Base-by-base conservation (phyloP, 2,113 vertebrate genomes). In the Gila orcuttii region DNA sequence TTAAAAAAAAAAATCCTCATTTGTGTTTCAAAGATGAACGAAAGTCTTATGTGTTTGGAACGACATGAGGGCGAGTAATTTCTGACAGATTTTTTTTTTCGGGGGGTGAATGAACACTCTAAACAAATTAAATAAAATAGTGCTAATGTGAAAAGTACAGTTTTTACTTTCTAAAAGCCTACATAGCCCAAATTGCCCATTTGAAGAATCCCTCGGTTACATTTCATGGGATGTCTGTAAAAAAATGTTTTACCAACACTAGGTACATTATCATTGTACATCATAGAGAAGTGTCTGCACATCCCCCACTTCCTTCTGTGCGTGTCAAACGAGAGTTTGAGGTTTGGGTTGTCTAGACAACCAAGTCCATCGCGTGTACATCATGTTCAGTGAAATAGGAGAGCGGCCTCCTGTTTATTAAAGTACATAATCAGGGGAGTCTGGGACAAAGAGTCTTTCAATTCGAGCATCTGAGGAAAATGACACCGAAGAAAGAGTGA, bases 331-430 rank as follows among this genome's bases (percentile, higher is more conserved):
- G 90, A 92, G 92, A 91, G 91, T 92, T 91, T 95, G 93, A 94
- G 93, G 93, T 94, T 93, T 92, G 74, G 69, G 93, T 94, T 93
- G 92, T 90, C 91, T 86, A 93, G 93, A 92, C 92, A 92, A 94
- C 93, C 17, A 87, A 90, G 92, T 90, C 89, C 92, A 90, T 71
- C 1, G 33, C 25, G 5, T 82, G n/a, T 13, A 52, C 45, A 36
- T 82, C 42, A 21, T 45, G 36, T 64, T 80, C 78, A 62, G 57
- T 11, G 69, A 23, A 25, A 62, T 64, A 3, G 21, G 19, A n/a
- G 57, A 52, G 21, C 13, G 9, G 19, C 60, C 25, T 85, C 17
- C 57, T 80, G 60, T 83, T 79, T 69, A 81, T 74, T 60, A 55
- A 71, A 73, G 36, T 68, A 50, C 0, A 4, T 13, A 7, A 62